phyloP scores from a whole-genome alignment of 2,113 vertebrate species.

The Pedionomus torquatus region DNA sequence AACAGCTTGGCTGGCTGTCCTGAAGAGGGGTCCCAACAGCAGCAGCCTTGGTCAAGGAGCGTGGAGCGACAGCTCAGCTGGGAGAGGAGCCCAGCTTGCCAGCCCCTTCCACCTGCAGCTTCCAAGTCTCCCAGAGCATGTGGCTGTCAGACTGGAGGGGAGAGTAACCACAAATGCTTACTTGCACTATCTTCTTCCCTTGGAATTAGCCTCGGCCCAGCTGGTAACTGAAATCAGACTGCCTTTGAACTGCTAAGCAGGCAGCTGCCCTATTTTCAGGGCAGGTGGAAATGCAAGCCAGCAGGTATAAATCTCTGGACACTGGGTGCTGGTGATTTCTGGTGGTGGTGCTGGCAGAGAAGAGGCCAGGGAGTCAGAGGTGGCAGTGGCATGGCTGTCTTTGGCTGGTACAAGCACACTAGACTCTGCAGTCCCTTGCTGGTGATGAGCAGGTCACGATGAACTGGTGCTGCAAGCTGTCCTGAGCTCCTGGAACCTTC shows the following conservation, averaged over 20 bases:
- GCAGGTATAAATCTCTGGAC: not conserved
- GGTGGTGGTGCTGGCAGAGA: not conserved
- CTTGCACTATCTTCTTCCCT: not conserved
- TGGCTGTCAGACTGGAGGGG: not conserved
- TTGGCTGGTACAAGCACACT: not conserved
- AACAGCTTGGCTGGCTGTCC: not conserved
- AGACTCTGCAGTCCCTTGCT: not conserved
- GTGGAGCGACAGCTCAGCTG: not conserved
- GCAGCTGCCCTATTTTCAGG: not conserved
- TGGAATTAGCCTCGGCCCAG: not conserved
- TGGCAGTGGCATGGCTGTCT: not conserved
- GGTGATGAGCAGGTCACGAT: too few relatives aligned
- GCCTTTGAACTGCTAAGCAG: not conserved
- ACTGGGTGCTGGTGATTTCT: not conserved
- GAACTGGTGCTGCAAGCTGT: not conserved
- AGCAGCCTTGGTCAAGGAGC: not conserved
- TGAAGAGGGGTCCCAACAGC: not conserved
- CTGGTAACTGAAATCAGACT: not conserved
- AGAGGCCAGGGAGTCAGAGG: not conserved
- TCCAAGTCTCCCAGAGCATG: not conserved
- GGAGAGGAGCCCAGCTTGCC: not conserved
- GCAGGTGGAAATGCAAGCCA: not conserved
- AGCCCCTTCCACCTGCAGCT: not conserved
- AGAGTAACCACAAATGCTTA: not conserved
- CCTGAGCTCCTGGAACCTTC: not conserved